Conservation (phyloP, 2,797 vertebrate species). For the Orientallactaga sibirica region DNA sequence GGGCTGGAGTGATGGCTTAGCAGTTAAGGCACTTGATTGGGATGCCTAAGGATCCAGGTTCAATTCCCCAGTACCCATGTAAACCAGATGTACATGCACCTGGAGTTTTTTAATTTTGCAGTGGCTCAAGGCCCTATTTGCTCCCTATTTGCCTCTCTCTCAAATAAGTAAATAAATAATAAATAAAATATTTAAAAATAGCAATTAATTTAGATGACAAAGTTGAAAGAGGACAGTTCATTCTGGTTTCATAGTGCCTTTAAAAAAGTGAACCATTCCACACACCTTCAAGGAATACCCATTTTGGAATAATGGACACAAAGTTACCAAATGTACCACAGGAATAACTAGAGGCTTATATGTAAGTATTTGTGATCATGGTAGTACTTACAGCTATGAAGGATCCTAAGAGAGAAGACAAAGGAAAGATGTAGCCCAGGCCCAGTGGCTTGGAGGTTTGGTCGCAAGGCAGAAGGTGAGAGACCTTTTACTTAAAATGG, state of each 20-base stretch:
- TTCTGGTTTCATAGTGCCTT: background rate
- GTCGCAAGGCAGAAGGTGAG: background rate
- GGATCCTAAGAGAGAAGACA: background rate
- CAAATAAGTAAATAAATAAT: too few relatives aligned
- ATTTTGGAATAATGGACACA: background rate
- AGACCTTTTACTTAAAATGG: background rate
- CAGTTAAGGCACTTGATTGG: too few relatives aligned
- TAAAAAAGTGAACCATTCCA: background rate
- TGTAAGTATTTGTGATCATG: background rate
- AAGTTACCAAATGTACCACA: background rate
- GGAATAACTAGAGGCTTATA: background rate
- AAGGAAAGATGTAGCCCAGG: background rate
- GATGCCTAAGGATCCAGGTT: too few relatives aligned
- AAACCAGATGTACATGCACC: too few relatives aligned
- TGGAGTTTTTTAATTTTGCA: too few relatives aligned
- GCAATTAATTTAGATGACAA: constrained; percentile 8
- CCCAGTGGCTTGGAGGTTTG: background rate
- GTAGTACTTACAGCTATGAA: background rate
- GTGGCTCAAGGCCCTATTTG: too few relatives aligned
- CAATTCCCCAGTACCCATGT: too few relatives aligned
- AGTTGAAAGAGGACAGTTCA: background rate
- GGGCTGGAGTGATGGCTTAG: too few relatives aligned
- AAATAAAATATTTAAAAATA: too few relatives aligned
- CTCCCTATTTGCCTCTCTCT: background rate
- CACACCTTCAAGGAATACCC: background rate